Conservation (phyloP, 2,113 vertebrate species). For the Cyprinodon brontotheroides region DNA sequence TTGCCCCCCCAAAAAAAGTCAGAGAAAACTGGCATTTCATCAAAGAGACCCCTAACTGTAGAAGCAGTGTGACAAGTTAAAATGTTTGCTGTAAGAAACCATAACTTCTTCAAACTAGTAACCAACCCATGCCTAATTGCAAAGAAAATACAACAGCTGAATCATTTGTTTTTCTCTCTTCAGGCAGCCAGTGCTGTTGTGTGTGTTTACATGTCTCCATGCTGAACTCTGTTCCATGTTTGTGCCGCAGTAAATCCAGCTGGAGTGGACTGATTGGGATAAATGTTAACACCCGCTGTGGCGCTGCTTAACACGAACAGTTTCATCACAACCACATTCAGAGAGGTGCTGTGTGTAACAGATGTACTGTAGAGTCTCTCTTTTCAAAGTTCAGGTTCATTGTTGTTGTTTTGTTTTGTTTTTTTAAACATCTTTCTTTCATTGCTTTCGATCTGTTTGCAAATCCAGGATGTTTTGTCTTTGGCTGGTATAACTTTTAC, state of each 20-base stretch:
- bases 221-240: constrained; percentile 56
- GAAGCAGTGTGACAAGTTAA: neutral
- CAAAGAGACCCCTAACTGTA: neutral
- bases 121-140: constrained; percentile 13
- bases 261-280: constrained; percentile 48
- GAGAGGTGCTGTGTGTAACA: constrained; percentile 68
- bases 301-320: constrained; percentile 53
- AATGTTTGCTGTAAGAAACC: neutral
- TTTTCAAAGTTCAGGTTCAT: constrained; percentile 55
- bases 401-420: constrained; percentile 45
- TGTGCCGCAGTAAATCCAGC: constrained; percentile 54
- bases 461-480: constrained; percentile 50
- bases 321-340: constrained; percentile 46
- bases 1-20: neutral
- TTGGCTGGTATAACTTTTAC: constrained; percentile 27
- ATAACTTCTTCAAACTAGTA: neutral
- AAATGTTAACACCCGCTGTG: constrained; percentile 46
- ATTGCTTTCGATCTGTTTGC: constrained; percentile 37
- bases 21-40: neutral
- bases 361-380: constrained; percentile 70
- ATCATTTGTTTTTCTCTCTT: constrained; percentile 55
- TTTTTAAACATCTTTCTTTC: constrained; percentile 16
- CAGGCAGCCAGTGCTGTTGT: constrained; percentile 58
- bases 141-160: constrained; percentile 50
- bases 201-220: constrained; percentile 71